These are phyloP conservation scores for Aeoliscus strigatus DNA, from an alignment of 2,797 vertebrate genomes.

Conservation along the genomic window DNA sequence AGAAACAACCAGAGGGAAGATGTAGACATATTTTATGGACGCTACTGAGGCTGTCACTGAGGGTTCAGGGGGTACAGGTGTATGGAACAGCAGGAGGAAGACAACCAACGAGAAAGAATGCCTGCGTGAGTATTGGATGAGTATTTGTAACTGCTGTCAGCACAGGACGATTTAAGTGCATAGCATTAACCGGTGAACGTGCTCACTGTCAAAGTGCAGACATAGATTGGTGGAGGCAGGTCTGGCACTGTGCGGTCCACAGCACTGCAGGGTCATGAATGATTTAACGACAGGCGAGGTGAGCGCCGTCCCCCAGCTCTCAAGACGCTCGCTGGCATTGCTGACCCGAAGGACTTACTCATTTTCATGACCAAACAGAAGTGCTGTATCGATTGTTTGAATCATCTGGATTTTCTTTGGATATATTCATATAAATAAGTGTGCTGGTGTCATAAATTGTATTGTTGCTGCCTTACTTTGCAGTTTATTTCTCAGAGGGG, in stretches of 20 bases:
- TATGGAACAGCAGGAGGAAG: conserved; percentile 8
- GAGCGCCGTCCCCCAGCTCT: conserved; percentile 41
- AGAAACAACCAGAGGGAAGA: conserved; percentile 1
- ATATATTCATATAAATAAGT: conserved; percentile 19
- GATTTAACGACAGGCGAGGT: conserved; percentile 64
- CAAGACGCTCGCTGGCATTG: conserved; percentile 33
- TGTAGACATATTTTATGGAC: conserved; percentile 28
- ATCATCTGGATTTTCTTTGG: conserved; percentile 26
- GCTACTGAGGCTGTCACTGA: conserved; percentile 13
- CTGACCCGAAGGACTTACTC: conserved; percentile 27
- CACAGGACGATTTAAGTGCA: conserved; percentile 34
- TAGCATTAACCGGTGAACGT: conserved; percentile 17
- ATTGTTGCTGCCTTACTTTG: conserved; percentile 13
- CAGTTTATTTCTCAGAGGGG: no score
- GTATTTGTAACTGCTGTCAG: conserved; percentile 38
- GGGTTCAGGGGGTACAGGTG: conserved; percentile 21
- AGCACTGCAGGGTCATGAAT: conserved; percentile 66
- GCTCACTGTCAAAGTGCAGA: conserved; percentile 38
- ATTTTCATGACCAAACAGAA: conserved; percentile 26
- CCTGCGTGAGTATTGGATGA: conserved; percentile 22
- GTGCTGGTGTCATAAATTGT: conserved; percentile 1
- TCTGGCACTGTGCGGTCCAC: conserved; percentile 48
- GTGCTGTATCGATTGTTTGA: conserved; percentile 22
- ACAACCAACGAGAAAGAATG: conserved; percentile 25
- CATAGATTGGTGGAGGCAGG: conserved; percentile 51